A percentile compares a stretch with the other conserved stretches of the same genome.
phyloP scores from a whole-genome alignment of 2,888 invertebrate genomes.

The Volucella inflata region DNA sequence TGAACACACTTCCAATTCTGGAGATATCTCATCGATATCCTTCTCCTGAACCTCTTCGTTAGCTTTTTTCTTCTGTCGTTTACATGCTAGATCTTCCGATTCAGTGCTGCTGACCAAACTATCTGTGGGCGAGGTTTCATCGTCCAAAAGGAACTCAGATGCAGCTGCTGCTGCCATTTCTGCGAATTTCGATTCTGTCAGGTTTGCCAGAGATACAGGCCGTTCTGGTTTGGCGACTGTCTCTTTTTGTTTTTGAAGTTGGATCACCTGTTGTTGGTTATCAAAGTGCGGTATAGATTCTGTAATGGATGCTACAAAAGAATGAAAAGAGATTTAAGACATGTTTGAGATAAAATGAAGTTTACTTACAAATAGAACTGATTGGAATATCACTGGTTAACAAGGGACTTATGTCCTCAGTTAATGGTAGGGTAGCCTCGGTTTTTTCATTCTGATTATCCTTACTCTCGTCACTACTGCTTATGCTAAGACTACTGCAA shows the following conservation, averaged over 20 bases:
- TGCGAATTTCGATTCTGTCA: constrained; percentile 87
- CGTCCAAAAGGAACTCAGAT: constrained; percentile 89
- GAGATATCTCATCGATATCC: constrained; percentile 84
- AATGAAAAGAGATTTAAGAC: not conserved
- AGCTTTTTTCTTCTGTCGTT: constrained; percentile 82
- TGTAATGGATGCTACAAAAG: constrained; percentile 76
- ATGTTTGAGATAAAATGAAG: not conserved
- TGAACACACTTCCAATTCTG: constrained; percentile 82
- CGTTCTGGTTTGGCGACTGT: constrained; percentile 78
- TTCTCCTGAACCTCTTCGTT: constrained; percentile 84
- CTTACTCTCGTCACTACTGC: constrained; percentile 85
- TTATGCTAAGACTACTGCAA: constrained; percentile 85
- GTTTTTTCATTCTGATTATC: constrained; percentile 78
- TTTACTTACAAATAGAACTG: constrained; percentile 81
- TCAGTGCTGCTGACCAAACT: constrained; percentile 86
- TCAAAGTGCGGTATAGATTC: constrained; percentile 67
- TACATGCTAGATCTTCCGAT: constrained; percentile 81
- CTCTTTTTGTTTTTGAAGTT: constrained; percentile 59
- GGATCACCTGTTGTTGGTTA: constrained; percentile 58
- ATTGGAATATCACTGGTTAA: constrained; percentile 80
- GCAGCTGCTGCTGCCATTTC: constrained; percentile 89
- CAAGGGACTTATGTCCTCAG: constrained; percentile 78
- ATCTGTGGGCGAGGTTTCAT: constrained; percentile 93
- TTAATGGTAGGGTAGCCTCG: constrained; percentile 61
- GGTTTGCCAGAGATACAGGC: constrained; percentile 80